Base-by-base conservation (phyloP, 2,113 vertebrate genomes). In the Engystomops pustulosus region DNA sequence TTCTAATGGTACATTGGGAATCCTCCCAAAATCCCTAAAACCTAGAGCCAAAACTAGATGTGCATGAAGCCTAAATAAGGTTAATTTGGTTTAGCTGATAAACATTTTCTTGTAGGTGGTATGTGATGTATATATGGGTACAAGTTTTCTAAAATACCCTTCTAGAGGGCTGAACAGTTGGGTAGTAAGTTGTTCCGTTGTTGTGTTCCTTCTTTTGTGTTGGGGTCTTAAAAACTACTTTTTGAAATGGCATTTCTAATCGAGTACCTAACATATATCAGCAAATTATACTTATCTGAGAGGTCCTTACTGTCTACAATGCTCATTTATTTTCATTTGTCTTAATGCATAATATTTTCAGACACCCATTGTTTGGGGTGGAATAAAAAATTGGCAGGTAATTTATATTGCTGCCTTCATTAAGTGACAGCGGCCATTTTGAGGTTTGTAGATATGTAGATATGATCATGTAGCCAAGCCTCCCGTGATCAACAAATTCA, bases 241-340 rank as follows among this genome's bases (percentile, higher is more conserved):
- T 27, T 23, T 27, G 17, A 14, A 60, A 30, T 62, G 44, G 44
- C 6, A 45, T 45, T 45, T 30, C 11, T 6, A 30, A 62, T 62
- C 25, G 30, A 62, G 27, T 62, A 17, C 58, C 58, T 62, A 0
- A 25, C 25, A 62, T 60, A 60, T 65, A 65, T 65, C 27, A 30
- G 60, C 60, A 18, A 32, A 32, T 65, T 18, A 17, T 65, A 27
- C 6, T 62, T 32, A 32, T 65, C 60, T 32, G 4, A 8, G 27
- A 65, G 32, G 30, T 65, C 27, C 27, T 65, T 32, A 32, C 17
- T 32, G 14, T 65, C 10, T 65, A 30, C 60, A 32, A 34, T 65
- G 60, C 60, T 32, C 30, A 17, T 32, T 32, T 65, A 65, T 65
- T 65, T 30, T 32, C 60, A 65, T 65, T 65, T 65, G 55, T 65